Evolutionary conservation across 2,113 vertebrate species (phyloP).

Genomic region (Pica pica): DNA sequence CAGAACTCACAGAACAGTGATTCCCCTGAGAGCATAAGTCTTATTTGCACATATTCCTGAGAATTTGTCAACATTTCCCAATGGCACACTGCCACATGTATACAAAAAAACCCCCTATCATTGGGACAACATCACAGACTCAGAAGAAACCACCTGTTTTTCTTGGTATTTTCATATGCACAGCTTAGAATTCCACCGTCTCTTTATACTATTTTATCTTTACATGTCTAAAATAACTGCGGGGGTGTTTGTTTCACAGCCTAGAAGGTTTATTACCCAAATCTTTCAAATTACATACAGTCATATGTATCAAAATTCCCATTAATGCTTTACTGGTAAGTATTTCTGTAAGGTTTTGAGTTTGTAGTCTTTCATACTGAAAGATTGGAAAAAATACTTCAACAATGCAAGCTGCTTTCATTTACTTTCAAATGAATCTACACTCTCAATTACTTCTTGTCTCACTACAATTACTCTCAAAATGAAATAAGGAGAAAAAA

Average conservation of each 20-base stretch:
- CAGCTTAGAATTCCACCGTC: not conserved
- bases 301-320: not conserved
- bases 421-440: slow-evolving; percentile 8
- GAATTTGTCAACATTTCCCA: not conserved
- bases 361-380: not conserved
- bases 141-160: not conserved
- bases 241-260: not conserved
- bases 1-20: not conserved
- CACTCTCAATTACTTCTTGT: not conserved
- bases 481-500: not conserved
- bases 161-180: not conserved
- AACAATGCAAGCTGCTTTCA: not conserved
- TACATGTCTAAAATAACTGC: not conserved
- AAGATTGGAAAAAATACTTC: not conserved
- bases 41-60: not conserved
- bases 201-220: not conserved
- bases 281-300: not conserved
- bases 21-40: not conserved
- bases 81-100: not conserved
- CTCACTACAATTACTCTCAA: not conserved
- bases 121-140: not conserved
- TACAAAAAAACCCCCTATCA: not conserved
- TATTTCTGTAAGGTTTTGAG: not conserved
- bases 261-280: not conserved
- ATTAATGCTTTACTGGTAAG: not conserved